A percentile compares a stretch with the other conserved stretches of the same genome.
Evolutionary conservation across 2,113 vertebrate genomes (phyloP).

Genomic region (Microtus montanus): DNA sequence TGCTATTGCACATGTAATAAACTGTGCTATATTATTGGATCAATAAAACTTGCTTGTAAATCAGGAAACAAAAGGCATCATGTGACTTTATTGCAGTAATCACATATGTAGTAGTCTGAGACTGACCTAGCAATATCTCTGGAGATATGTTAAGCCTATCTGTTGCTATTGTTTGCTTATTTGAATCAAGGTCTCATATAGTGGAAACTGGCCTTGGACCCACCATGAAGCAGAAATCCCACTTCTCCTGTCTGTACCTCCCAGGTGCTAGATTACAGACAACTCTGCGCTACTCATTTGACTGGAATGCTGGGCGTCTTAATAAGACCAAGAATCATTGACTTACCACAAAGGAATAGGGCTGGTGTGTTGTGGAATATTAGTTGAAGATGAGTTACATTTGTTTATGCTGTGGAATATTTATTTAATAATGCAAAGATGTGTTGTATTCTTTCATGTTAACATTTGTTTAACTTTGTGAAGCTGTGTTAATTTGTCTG

Average conservation of each 20-base stretch:
- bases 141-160: not conserved
- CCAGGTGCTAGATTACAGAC: too few relatives aligned
- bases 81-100: not conserved
- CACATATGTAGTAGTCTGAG: not conserved
- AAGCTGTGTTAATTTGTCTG: too few relatives aligned
- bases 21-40: not conserved
- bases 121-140: not conserved
- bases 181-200: not conserved
- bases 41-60: not conserved
- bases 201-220: not conserved
- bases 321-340: not conserved
- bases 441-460: too few relatives aligned
- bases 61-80: not conserved
- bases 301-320: not conserved
- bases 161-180: not conserved
- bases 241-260: not conserved
- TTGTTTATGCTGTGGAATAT: too few relatives aligned
- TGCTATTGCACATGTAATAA: not conserved
- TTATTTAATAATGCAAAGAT: too few relatives aligned
- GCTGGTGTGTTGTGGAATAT: too few relatives aligned
- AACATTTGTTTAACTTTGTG: too few relatives aligned
- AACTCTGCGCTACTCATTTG: not conserved
- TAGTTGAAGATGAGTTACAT: too few relatives aligned
- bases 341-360: not conserved
- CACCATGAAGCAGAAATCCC: not conserved